Conservation (phyloP, 1,140 invertebrate genomes). For the Dendroctonus valens region DNA sequence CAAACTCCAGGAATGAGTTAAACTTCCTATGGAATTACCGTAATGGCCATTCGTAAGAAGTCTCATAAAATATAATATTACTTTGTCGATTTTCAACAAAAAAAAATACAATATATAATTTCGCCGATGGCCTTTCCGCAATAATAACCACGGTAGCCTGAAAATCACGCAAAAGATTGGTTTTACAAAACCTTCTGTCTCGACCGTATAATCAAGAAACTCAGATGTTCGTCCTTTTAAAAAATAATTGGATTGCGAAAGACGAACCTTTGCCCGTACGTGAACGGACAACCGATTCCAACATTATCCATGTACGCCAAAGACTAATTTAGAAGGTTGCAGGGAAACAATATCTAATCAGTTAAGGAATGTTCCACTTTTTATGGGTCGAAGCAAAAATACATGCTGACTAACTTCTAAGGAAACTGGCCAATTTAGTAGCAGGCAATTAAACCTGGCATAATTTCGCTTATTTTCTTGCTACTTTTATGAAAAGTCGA, state of each 20-base stretch:
- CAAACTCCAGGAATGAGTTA: too few species aligned
- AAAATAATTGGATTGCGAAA: constrained; percentile 43
- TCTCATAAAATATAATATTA: constrained; percentile 18
- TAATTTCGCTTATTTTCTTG: too few species aligned
- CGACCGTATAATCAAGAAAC: constrained; percentile 42
- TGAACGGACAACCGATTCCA: constrained; percentile 24
- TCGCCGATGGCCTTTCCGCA: constrained; percentile 7
- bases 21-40: too few species aligned
- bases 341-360: background rate
- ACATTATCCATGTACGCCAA: constrained; percentile 37
- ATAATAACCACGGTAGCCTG: constrained; percentile 21
- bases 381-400: too few species aligned
- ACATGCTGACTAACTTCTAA: too few species aligned
- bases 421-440: too few species aligned
- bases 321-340: constrained; percentile 22
- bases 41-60: background rate
- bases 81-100: constrained; percentile 6
- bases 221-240: constrained; percentile 32
- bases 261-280: constrained; percentile 15
- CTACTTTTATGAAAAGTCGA: too few species aligned
- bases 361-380: too few species aligned
- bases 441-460: too few species aligned
- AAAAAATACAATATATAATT: constrained; percentile 20
- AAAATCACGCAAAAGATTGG: constrained; percentile 46
- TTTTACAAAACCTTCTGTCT: constrained; percentile 40